phyloP scores from a whole-genome alignment of 1,140 invertebrate genomes.

The Sinella curviseta region DNA sequence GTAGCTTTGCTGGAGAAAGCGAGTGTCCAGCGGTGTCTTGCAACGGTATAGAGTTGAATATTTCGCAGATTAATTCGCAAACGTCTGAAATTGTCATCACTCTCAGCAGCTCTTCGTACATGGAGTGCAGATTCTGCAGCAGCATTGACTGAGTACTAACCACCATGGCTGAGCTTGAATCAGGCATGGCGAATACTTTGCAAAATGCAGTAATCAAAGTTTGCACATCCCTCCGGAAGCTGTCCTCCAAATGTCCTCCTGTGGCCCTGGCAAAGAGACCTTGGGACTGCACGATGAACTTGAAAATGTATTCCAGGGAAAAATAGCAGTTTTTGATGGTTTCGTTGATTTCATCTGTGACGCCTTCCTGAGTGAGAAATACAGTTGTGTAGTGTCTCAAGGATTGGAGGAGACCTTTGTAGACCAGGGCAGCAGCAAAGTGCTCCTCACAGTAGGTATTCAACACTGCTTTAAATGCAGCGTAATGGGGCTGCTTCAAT shows the following conservation, averaged over 20 bases:
- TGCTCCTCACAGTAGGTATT: slow-evolving; percentile 93
- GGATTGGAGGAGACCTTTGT: slow-evolving; percentile 77
- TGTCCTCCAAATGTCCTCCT: slow-evolving; percentile 82
- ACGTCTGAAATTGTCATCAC: slow-evolving; percentile 68
- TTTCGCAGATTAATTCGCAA: slow-evolving; percentile 66
- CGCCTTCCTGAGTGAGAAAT: slow-evolving; percentile 58
- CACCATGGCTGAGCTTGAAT: slow-evolving; percentile 63
- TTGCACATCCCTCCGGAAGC: slow-evolving; percentile 74
- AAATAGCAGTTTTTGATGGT: slow-evolving; percentile 86
- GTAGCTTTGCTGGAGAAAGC: slow-evolving; percentile 71
- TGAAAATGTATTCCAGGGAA: slow-evolving; percentile 91
- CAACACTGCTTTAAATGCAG: slow-evolving; percentile 92
- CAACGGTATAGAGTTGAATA: slow-evolving; percentile 68
- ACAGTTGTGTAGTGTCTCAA: slow-evolving; percentile 88
- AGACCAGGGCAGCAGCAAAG: slow-evolving; percentile 71
- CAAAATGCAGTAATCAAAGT: slow-evolving; percentile 74
- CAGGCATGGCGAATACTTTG: slow-evolving; percentile 69
- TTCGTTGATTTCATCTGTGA: slow-evolving; percentile 78
- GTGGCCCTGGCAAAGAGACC: slow-evolving; percentile 83
- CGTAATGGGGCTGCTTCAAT: slow-evolving; percentile 87
- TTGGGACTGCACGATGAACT: slow-evolving; percentile 90
- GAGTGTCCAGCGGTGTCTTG: slow-evolving; percentile 61
- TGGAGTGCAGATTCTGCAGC: slow-evolving; percentile 45
- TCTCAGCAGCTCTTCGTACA: slow-evolving; percentile 56
- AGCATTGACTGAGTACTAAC: slow-evolving; percentile 28